Evolutionary conservation across 2,113 vertebrate genomes (phyloP), one percentile per base, ranked within the genome.

Genomic region (Periophthalmodon schlosseri): DNA sequence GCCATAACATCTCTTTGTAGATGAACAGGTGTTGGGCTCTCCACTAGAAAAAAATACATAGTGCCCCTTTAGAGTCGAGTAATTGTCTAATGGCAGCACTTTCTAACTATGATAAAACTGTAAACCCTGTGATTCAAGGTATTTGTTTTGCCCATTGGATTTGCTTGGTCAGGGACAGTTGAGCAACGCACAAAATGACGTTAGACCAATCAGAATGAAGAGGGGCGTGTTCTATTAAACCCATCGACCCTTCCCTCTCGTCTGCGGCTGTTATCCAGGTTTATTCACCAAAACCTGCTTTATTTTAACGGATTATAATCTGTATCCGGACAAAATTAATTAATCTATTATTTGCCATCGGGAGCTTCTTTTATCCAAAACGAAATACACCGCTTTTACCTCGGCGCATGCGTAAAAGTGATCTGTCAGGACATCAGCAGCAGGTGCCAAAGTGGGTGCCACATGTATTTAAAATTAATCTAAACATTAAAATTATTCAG

Each of bases 141-240:
- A 8, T 52, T 52, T 52, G 50, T 52, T 52, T 23, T 24, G 23
- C 10, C 1, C 56, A 13, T 23, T 24, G 23, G 3, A 24, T 58
- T 5, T 58, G 57, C 23, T 58, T 12, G 58, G 12, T 14, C 58
- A 14, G 23, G 57, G 13, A 9, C n/a, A 24, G 58, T 61, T 28
- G 58, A 34, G 60, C 60, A 34, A 34, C 18, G 60, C 60, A 28
- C 9, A 14, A 0, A 0, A 28, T 60, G 67, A 0, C 23, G 1
- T 13, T 0, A 0, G 5, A 5, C 36, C 87, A 87, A 91, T 88
- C 57, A 64, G 14, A 24, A 44, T 0, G 0, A 0, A 6, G 67
- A 34, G 39, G 24, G 88, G 89, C 63, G 85, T 57, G 68, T 18
- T 10, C 68, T 0, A 77, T 72, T 66, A 72, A 85, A 89, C 89